Base-by-base conservation (phyloP, 1,140 invertebrate species). In the Pogonomyrmex barbatus region DNA sequence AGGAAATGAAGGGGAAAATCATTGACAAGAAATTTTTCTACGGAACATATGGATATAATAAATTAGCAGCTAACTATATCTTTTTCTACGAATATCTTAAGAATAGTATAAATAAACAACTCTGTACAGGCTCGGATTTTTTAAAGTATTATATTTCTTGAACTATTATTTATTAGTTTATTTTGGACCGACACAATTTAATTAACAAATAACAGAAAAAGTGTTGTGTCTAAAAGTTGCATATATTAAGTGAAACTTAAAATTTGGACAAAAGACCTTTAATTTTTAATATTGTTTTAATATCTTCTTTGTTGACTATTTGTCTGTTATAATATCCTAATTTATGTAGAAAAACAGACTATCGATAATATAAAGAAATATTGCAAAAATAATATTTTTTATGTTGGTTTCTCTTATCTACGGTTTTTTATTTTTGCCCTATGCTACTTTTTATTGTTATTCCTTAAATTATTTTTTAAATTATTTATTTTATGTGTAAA, bases 281-380 rank as follows among this genome's bases (percentile, higher is more conserved):
- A 30, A 88, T 88, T 88, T 84, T 47, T 86, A 88, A 56, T 90
- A 84, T 87, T 91, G 75, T 89, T 58, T 86, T 81, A 86, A 86
- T 88, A 67, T 91, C 82, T 89, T 76, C 83, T 90, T 90, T 92
- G 81, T 92, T 91, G 83, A 91, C 91, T 73, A 89, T 87, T 83
- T 58, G 4, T 91, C 81, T 86, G 87, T 90, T 92, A 87, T 92
- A 93, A 92, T 91, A 89, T 91, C 90, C 87, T 93, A 91, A 93
- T 92, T 93, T 93, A 91, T 93, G 92, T 91, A 94, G 92, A 92
- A 89, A 89, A 65, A 88, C 82, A 17, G 67, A 52, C 10, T 77
- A 77, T 39, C 8, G 17, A 79, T 52, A 33, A 52, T 42, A 81
- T 54, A 81, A 68, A 42, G 17, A 81, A 68, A 78, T 77, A 17